Evolutionary conservation across 2,113 vertebrate species (phyloP).

Genomic region (Gasterosteus aculeatus): DNA sequence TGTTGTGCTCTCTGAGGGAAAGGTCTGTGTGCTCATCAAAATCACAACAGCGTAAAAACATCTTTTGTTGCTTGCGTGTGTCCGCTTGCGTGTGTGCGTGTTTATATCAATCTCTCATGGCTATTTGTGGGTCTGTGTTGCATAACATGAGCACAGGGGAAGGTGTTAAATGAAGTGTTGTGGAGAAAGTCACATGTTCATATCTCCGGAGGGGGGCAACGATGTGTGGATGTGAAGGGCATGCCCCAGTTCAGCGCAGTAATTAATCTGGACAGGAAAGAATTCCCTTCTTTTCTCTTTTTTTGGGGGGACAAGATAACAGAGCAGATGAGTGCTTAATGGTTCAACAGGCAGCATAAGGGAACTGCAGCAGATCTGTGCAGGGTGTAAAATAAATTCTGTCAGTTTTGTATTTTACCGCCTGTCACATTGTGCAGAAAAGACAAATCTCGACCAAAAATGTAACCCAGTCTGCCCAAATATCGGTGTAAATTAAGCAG

Average conservation of each 20-base stretch:
- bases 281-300: background rate
- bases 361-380: conserved; percentile 10
- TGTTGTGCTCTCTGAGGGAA: conserved; percentile 16
- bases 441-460: conserved; percentile 25
- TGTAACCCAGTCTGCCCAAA: background rate
- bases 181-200: conserved; percentile 54
- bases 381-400: conserved; percentile 2
- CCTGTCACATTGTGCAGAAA: conserved; percentile 22
- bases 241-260: conserved; percentile 12
- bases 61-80: conserved; percentile 3
- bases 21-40: conserved; percentile 4
- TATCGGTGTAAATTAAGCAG: conserved; percentile 15
- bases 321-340: conserved; percentile 18
- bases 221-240: conserved; percentile 32
- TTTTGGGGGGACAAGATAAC: conserved; percentile 2
- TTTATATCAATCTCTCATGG: conserved; percentile 47
- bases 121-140: conserved; percentile 61
- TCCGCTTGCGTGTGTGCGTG: background rate
- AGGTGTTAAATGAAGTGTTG: conserved; percentile 70
- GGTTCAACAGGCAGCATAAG: conserved; percentile 4
- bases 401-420: conserved; percentile 14
- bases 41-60: conserved; percentile 11
- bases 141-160: conserved; percentile 52
- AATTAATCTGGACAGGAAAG: conserved; percentile 24
- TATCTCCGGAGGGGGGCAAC: conserved; percentile 35